Base-by-base conservation (phyloP, 2,113 vertebrate genomes). In the Nicator chloris region DNA sequence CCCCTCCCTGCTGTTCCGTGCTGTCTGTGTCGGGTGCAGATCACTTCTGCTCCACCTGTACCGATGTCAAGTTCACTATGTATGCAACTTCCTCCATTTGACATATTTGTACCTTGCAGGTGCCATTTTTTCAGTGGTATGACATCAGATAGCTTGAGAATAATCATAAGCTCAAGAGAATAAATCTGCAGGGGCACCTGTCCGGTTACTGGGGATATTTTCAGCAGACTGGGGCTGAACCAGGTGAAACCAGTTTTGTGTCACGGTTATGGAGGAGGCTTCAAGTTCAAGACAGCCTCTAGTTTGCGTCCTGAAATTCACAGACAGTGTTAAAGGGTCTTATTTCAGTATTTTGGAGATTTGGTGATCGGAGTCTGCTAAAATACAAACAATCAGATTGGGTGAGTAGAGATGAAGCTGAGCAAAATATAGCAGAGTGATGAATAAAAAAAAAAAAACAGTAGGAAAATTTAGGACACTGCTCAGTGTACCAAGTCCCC, bases 51-150 rank as follows among this genome's bases (percentile, higher is more conserved):
- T 47, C 24, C 30, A 6, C 8, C 44, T 16, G 0, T 33, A 33
- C 39, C 1, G 0, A 6, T 68, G 0, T 4, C 2, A 2, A 37
- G 50, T 63, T 88, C 19, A 0, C 47, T 35, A 0, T 20, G 17
- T 37, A 3, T 68, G 26, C 15, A 17, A 21, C 53, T 86, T 21
- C 49, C 21, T 35, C 21, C 23, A 0, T 79, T 54, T 59, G 31
- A 31, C 18, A 1, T 23, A 50, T 16, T 26, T 15, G 6, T 75
- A 42, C 27, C 44, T 71, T 64, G 16, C 45, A 82, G 40, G 64
- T 50, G 28, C 7, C 13, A 8, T 44, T 61, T 83, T 77, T 81
- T 76, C 11, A 2, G 35, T 51, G n/a, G 18, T 15, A 39, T 82
- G 27, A 35, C 20, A 33, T 89, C 31, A 89, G 22, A 19, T 82